phyloP scores from a whole-genome alignment of 2,797 vertebrate species.

The Buceros bicornis region DNA sequence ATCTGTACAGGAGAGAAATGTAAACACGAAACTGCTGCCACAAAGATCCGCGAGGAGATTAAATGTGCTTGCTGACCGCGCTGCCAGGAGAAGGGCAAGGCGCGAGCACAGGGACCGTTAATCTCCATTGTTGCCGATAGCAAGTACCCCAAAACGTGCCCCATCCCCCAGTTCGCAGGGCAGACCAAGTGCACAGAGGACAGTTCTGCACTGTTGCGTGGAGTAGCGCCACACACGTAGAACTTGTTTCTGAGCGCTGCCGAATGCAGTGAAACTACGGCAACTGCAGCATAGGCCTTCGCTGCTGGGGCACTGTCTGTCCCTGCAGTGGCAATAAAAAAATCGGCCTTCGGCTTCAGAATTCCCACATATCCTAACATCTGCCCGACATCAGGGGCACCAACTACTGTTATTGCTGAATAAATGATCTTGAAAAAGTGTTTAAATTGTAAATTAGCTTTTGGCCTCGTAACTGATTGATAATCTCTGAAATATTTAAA shows the following conservation, averaged over 20 bases:
- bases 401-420: background rate
- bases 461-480: background rate
- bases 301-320: background rate
- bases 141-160: background rate
- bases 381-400: background rate
- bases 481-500: background rate
- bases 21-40: background rate
- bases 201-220: background rate
- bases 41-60: background rate
- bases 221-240: background rate
- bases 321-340: background rate
- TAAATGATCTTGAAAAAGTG: background rate
- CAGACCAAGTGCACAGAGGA: background rate
- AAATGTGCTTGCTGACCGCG: background rate
- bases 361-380: background rate
- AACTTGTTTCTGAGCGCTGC: background rate
- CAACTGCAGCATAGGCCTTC: background rate
- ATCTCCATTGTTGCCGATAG: background rate
- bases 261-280: background rate
- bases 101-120: background rate
- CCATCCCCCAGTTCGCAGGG: background rate
- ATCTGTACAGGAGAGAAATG: background rate
- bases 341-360: background rate
- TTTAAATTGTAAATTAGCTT: background rate
- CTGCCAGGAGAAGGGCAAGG: background rate